Conservation (phyloP, 2,797 vertebrate genomes). For the Setipinna tenuifilis region DNA sequence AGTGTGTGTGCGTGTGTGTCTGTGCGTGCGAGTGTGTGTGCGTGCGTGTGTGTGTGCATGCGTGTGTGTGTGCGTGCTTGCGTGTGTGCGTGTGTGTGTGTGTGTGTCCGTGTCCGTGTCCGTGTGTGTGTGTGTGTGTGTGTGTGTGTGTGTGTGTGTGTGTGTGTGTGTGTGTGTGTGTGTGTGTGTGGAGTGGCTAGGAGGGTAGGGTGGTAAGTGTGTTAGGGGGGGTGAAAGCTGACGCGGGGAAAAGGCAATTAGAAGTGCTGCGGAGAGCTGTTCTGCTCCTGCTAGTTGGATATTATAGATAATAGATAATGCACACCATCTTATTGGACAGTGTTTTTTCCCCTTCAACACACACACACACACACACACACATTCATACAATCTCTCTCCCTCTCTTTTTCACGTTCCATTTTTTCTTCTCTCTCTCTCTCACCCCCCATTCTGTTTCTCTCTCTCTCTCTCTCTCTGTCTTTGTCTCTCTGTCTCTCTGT, state of each 20-base stretch:
- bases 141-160: neutral
- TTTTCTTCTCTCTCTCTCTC: neutral
- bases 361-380: too few species aligned
- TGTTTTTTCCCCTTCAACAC: too few species aligned
- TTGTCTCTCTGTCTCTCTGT: too few species aligned
- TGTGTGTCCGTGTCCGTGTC: too few species aligned
- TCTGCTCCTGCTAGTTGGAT: neutral
- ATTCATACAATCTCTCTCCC: too few species aligned
- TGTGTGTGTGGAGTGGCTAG: too few species aligned
- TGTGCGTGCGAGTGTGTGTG: too few species aligned
- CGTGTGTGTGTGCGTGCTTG: neutral
- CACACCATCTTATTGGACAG: neutral
- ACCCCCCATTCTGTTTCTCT: neutral
- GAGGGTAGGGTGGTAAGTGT: too few species aligned
- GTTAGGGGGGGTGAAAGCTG: neutral
- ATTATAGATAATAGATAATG: conserved; percentile 3
- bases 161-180: neutral
- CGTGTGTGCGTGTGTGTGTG: neutral
- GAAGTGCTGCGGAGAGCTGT: neutral
- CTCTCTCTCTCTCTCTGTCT: too few species aligned
- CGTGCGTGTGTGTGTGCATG: neutral
- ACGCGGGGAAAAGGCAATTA: neutral
- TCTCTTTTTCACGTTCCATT: neutral
- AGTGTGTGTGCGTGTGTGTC: neutral
- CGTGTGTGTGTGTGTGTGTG: neutral